These are phyloP conservation scores for Ictalurus punctatus DNA, from an alignment of 2,113 vertebrate species.

Conservation along the genomic window DNA sequence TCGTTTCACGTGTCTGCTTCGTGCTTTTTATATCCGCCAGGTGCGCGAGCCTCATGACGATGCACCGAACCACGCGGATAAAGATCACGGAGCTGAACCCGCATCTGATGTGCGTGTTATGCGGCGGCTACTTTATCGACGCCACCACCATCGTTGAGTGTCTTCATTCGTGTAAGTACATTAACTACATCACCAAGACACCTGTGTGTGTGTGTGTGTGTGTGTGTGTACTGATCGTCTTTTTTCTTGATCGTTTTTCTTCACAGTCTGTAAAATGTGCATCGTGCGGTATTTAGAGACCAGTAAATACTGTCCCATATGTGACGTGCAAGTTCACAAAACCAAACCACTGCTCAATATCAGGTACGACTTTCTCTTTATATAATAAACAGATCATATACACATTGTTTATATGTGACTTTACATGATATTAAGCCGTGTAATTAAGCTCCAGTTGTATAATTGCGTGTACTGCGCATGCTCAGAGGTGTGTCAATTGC, in stretches of 20 bases:
- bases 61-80: constrained; percentile 98
- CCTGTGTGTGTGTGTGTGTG: background rate
- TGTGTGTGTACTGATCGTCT: background rate
- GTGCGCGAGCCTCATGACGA: constrained; percentile 70
- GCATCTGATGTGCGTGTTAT: constrained; percentile 97
- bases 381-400: background rate
- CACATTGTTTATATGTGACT: background rate
- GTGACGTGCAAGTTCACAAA: constrained; percentile 99
- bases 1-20: background rate
- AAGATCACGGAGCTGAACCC: constrained; percentile 99
- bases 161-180: constrained; percentile 92
- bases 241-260: constrained; percentile 2
- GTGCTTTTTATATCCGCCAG: constrained; percentile 43
- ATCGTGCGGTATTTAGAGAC: constrained; percentile 98
- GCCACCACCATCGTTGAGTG: constrained; percentile 98
- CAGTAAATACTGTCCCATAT: constrained; percentile 99
- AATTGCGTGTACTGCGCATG: background rate
- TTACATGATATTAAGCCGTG: background rate
- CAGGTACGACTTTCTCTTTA: constrained; percentile 74
- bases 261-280: constrained; percentile 96
- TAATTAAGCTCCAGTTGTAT: background rate
- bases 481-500: background rate
- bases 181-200: background rate
- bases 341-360: constrained; percentile 97
- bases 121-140: constrained; percentile 97